Percentiles rank a stretch among this genome's conserved stretches.
Conservation (phyloP, 2,113 vertebrate genomes). For the Labeo catla region DNA sequence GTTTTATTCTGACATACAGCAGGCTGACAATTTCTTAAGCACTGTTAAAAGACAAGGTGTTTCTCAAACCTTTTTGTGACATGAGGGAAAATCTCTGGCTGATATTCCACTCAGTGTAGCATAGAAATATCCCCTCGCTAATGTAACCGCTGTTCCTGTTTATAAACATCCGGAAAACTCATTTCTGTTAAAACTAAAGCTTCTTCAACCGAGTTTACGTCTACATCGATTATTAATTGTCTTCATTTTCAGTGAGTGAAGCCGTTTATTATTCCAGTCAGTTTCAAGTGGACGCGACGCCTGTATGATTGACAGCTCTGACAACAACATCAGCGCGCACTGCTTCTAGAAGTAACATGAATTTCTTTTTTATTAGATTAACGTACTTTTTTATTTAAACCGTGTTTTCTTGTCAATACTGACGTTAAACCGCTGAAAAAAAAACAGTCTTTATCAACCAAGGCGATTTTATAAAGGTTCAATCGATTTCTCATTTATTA, state of each 20-base stretch:
- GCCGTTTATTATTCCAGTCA: background rate
- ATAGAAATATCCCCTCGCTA: background rate
- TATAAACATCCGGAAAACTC: too few relatives aligned
- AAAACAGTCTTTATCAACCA: background rate
- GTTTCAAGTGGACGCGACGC: background rate
- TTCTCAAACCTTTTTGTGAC: background rate
- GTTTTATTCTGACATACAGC: background rate
- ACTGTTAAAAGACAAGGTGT: background rate
- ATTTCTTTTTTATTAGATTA: background rate
- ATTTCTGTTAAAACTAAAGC: background rate
- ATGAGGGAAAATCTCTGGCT: background rate
- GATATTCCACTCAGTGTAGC: background rate
- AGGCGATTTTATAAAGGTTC: background rate
- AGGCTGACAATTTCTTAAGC: background rate
- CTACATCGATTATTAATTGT: background rate
- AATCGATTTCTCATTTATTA: background rate
- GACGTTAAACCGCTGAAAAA: background rate
- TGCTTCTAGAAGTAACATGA: background rate
- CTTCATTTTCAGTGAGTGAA: background rate
- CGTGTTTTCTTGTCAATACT: background rate
- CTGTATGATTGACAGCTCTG: background rate
- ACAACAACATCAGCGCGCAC: background rate
- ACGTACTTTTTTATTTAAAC: background rate
- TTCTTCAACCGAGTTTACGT: background rate
- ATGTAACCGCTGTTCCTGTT: background rate